Base-by-base conservation (phyloP, 2,888 invertebrate species). In the Sicus ferrugineus region DNA sequence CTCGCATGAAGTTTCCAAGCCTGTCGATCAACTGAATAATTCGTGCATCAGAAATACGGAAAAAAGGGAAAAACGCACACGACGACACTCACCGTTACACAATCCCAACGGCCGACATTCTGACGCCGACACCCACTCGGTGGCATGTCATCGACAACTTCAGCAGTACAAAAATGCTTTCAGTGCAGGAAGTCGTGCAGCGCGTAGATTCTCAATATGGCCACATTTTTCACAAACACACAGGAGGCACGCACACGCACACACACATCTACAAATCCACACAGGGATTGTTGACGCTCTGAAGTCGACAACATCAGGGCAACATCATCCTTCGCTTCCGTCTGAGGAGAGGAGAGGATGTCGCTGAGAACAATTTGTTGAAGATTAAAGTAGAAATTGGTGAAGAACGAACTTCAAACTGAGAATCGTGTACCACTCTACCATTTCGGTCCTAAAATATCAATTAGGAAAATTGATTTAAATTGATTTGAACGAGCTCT, bases 281-380 rank as follows among this genome's bases (percentile, higher is more conserved):
- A 52, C 52, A 52, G 3, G 14, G 52, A n/a, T 30, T 26, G 7
- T 56, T 16, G 28, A 16, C 28, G n/a, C 16, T 61, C 34, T 16
- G 2, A n/a, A n/a, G n/a, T n/a, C n/a, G n/a, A n/a, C n/a, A n/a
- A n/a, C n/a, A n/a, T n/a, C n/a, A n/a, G n/a, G n/a, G n/a, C n/a
- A n/a, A n/a, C n/a, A n/a, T n/a, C n/a, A 34, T 34, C 2, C 28
- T 58, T 58, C 46, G 16, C 26, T 62, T 16, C 7, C 14, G 23
- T 62, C 11, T 21, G 19, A 11, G 19, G n/a, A 21, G 59, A 19
- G 30, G n/a, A 30, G 19, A 19, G 78, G 72, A 71, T 77, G 74
- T 78, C 77, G 77, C 78, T 78, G 74, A 73, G 72, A 75, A 72
- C 75, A 71, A 76, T 78, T 78, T 78, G 75, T 78, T 75, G 72